Percentiles rank a stretch among this genome's conserved stretches.
phyloP scores from a whole-genome alignment of 2,113 vertebrate species.

The Heterochromis multidens region DNA sequence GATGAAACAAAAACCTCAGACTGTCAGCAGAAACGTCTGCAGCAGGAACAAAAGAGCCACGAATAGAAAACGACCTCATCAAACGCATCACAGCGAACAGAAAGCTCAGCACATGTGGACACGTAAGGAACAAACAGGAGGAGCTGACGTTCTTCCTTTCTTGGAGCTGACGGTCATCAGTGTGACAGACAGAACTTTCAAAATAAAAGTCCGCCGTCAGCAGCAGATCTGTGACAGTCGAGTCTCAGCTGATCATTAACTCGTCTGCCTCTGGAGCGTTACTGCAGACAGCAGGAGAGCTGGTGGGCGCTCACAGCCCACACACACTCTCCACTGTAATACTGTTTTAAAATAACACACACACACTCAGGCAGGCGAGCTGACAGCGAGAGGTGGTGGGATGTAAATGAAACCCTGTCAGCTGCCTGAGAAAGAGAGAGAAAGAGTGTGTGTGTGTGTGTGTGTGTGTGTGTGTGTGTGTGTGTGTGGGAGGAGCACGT shows the following conservation, averaged over 20 bases:
- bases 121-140: neutral
- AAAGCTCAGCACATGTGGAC: no score
- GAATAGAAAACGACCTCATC: neutral
- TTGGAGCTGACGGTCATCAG: neutral
- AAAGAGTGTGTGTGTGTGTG: no score
- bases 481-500: neutral
- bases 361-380: neutral
- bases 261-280: neutral
- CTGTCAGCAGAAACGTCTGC: neutral
- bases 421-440: neutral
- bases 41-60: neutral
- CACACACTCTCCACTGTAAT: constrained; percentile 1
- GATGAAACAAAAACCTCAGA: neutral
- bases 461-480: neutral
- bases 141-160: no score
- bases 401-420: constrained; percentile 44
- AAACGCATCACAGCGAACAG: neutral
- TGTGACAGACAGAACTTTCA: neutral
- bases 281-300: constrained; percentile 21
- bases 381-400: constrained; percentile 9
- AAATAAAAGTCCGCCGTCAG: constrained; percentile 8
- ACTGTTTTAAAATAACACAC: constrained; percentile 8
- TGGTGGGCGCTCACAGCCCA: constrained; percentile 13
- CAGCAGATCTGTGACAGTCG: neutral
- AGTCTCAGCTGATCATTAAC: constrained; percentile 30